Evolutionary conservation across 1,140 invertebrate species (phyloP), one percentile per base, ranked within the genome.

Genomic region (Pantala flavescens): DNA sequence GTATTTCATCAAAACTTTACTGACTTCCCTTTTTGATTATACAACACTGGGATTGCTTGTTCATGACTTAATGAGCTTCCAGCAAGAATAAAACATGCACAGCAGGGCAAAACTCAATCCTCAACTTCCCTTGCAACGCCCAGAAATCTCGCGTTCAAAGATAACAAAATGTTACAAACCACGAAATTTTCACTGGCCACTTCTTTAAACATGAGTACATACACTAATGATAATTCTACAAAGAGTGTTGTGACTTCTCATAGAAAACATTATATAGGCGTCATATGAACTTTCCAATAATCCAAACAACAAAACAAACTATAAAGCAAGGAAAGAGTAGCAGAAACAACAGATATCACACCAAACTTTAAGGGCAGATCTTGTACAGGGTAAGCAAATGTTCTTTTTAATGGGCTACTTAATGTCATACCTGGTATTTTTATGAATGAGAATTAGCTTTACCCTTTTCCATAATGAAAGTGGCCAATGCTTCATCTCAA

Each of bases 1-100:
- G n/a, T 63, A 63, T 63, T 63, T 63, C 49, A 63, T 63, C n/a
- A 63, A 63, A 63, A 63, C 49, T 63, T 63, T 63, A 63, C 49
- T 63, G 49, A 63, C 49, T 63, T 63, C 49, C 49, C n/a, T 63
- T 63, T 63, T 63, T 63, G 49, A 63, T 63, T 63, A 63, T 63
- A 63, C 49, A 63, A 63, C 49, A 63, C 49, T 63, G 49, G 49
- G 49, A 63, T 63, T 63, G 49, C 49, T 63, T 63, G 49, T 63
- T 63, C 49, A 63, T 7, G 49, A 63, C 49, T 63, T 63, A 63
- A 63, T 63, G 49, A 63, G 49, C 49, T 63, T 63, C 49, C 49
- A 63, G 49, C 49, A 63, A 63, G 49, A 63, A 63, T 63, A 63
- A 63, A 63, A 63, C 49, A 63, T 63, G 49, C 49, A 63, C 49